Evolutionary conservation across 2,888 invertebrate species (phyloP).

Genomic region (Loripinus fragilis): DNA sequence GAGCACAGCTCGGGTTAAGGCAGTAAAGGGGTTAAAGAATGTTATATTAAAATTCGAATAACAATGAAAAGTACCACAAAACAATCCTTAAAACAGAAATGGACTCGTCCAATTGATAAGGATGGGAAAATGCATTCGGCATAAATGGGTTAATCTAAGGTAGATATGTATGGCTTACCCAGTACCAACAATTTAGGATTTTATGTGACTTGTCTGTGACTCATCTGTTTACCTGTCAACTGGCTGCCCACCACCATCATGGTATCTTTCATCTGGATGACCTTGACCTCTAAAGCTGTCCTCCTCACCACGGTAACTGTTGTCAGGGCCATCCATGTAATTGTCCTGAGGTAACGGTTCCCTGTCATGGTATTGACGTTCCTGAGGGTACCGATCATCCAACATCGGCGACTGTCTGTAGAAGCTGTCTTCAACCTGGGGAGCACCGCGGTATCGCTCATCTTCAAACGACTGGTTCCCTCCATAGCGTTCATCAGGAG

Average conservation of each 20-base stretch:
- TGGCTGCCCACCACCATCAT: slow-evolving; percentile 15
- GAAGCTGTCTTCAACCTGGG: slow-evolving; percentile 50
- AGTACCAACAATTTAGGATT: too few relatives aligned
- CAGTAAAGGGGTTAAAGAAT: too few relatives aligned
- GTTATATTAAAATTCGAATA: too few relatives aligned
- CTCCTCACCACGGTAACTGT: slow-evolving; percentile 48
- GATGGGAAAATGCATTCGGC: too few relatives aligned
- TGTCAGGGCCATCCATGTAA: slow-evolving; percentile 56
- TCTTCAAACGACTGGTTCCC: slow-evolving; percentile 37
- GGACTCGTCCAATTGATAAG: too few relatives aligned
- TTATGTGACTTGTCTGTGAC: too few relatives aligned
- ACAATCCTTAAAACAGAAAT: too few relatives aligned
- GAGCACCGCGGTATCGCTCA: slow-evolving; percentile 42
- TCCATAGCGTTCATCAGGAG: slow-evolving; percentile 47
- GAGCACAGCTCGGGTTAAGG: too few relatives aligned
- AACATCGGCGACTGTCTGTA: slow-evolving; percentile 61
- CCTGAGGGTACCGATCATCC: slow-evolving; percentile 31
- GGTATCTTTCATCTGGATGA: slow-evolving; percentile 59
- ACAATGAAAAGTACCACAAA: too few relatives aligned
- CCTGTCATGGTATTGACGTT: slow-evolving; percentile 25
- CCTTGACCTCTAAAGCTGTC: slow-evolving; percentile 46
- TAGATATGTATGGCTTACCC: too few relatives aligned
- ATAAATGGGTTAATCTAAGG: too few relatives aligned
- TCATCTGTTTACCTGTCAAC: slow-evolving; percentile 5
- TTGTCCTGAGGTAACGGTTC: slow-evolving; percentile 40